A percentile compares a stretch with the other conserved stretches of the same genome.
Evolutionary conservation across 2,888 invertebrate genomes (phyloP).

Genomic region (Patella pellucida): DNA sequence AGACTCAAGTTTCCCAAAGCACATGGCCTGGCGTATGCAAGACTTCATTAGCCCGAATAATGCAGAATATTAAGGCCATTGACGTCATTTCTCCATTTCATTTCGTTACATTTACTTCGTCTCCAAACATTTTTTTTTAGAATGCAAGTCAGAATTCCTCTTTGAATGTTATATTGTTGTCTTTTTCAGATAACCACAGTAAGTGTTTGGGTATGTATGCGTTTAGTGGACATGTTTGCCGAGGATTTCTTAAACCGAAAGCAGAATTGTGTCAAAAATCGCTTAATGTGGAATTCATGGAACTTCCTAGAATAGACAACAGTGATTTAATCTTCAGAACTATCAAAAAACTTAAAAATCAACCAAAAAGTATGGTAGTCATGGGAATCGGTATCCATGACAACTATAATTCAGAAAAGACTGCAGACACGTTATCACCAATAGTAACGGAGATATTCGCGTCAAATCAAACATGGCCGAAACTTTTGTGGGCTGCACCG

Average conservation of each 20-base stretch:
- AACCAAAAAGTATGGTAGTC: background rate
- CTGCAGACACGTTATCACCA: conserved; percentile 6
- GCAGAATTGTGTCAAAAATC: conserved; percentile 10
- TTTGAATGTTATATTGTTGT: background rate
- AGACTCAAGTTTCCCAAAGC: no score
- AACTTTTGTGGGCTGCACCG: conserved; percentile 29
- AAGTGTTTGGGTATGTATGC: conserved; percentile 11
- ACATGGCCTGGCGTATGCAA: no score
- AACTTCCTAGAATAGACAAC: conserved; percentile 4
- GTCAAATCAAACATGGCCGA: conserved; percentile 21
- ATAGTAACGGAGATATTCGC: conserved; percentile 13
- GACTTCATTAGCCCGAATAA: no score
- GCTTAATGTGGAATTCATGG: background rate
- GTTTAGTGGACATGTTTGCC: background rate
- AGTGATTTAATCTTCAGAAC: background rate
- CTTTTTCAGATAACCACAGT: conserved; percentile 5
- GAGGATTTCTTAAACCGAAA: background rate
- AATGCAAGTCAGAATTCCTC: background rate
- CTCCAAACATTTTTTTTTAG: background rate
- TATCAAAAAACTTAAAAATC: background rate
- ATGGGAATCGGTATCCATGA: background rate
- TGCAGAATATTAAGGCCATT: no score
- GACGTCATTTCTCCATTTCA: no score
- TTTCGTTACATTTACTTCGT: no score
- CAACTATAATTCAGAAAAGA: background rate